phyloP scores from a whole-genome alignment of 2,113 vertebrate genomes.

The Lycocorax pyrrhopterus region DNA sequence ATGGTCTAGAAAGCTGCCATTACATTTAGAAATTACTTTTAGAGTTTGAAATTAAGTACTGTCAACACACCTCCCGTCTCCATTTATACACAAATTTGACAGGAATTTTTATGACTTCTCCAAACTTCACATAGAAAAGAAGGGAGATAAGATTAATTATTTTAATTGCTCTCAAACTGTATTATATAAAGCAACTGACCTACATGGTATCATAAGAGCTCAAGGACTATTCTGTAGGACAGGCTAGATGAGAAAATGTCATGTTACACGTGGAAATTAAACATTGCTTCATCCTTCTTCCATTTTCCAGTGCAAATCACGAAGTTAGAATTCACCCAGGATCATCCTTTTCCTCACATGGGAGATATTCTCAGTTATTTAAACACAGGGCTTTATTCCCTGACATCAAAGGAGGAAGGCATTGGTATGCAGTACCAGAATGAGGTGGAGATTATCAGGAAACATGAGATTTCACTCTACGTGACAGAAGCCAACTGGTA shows the following conservation, averaged over 20 bases:
- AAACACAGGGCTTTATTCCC: not conserved
- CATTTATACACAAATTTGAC: not conserved
- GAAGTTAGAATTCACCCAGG: not conserved
- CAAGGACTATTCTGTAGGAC: not conserved
- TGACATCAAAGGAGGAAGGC: not conserved
- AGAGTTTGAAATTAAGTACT: conserved; percentile 32
- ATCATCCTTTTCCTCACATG: not conserved
- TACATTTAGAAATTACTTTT: conserved; percentile 46
- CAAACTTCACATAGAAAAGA: not conserved
- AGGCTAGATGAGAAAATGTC: not conserved
- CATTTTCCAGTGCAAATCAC: not conserved
- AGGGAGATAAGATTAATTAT: not conserved
- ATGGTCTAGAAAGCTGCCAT: conserved; percentile 24
- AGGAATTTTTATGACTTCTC: conserved; percentile 27
- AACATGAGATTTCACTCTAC: not conserved
- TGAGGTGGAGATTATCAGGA: not conserved
- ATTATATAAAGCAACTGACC: not conserved
- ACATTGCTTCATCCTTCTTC: not conserved
- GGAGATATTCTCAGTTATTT: not conserved
- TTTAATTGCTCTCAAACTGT: not conserved
- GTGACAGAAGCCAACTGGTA: not conserved
- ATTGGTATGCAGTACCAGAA: not conserved
- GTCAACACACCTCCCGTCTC: conserved; percentile 27
- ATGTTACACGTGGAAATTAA: not conserved
- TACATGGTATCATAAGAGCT: not conserved